Evolutionary conservation across 2,113 vertebrate genomes (phyloP).

Genomic region (Rhea americana): DNA sequence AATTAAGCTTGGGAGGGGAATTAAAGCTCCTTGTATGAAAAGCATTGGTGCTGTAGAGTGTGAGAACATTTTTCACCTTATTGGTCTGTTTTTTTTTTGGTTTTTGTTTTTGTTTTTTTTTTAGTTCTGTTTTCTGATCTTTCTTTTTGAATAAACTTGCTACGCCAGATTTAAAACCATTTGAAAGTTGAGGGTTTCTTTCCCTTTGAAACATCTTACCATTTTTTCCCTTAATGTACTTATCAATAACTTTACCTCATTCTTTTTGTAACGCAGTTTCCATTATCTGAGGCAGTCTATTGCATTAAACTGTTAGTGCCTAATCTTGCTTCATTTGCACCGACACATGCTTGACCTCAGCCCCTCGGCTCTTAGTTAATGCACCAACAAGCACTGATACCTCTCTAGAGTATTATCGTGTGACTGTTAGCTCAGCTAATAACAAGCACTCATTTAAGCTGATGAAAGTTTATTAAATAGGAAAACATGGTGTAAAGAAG

Average conservation of each 20-base stretch:
- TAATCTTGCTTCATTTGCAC: slow-evolving; percentile 80
- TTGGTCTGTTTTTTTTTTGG: accelerated
- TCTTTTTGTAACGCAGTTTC: slow-evolving; percentile 66
- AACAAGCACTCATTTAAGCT: slow-evolving; percentile 75
- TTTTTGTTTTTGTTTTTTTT: neutral
- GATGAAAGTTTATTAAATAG: slow-evolving; percentile 78
- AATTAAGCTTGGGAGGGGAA: neutral
- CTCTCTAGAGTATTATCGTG: slow-evolving; percentile 74
- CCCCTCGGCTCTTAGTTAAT: slow-evolving; percentile 57
- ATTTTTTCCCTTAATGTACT: neutral
- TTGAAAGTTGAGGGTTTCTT: neutral
- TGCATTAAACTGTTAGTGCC: slow-evolving; percentile 56
- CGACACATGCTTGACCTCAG: slow-evolving; percentile 79
- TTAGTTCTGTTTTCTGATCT: neutral
- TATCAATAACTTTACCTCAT: slow-evolving; percentile 63
- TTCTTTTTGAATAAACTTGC: neutral
- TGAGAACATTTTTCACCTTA: neutral
- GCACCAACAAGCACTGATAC: slow-evolving; percentile 61
- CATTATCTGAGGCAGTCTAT: slow-evolving; percentile 62
- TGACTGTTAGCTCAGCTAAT: slow-evolving; percentile 77
- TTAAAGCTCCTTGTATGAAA: accelerated
- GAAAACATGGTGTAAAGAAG: slow-evolving; percentile 65
- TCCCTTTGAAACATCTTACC: neutral
- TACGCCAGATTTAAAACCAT: neutral
- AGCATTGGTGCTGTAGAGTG: accelerated